Conservation (phyloP, 2,888 invertebrate genomes). For the Noctua comes region DNA sequence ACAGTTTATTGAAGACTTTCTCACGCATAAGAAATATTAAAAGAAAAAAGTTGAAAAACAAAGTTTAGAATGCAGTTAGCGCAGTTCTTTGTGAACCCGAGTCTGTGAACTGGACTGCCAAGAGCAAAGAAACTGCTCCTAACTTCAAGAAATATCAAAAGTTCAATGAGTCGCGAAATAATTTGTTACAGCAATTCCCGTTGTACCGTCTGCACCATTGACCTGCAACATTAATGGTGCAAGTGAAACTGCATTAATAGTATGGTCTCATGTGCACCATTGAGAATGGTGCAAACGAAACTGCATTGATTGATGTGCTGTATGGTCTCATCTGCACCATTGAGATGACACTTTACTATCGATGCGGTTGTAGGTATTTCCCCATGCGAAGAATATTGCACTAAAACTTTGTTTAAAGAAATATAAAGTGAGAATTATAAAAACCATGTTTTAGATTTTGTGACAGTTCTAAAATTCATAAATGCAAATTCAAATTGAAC, state of each 20-base stretch:
- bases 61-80: conserved; percentile 8
- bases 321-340: no score
- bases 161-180: conserved; percentile 12
- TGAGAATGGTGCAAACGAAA: no score
- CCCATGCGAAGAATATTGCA: neutral
- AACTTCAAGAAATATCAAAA: conserved; percentile 16
- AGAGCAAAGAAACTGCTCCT: neutral
- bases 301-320: no score
- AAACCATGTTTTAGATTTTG: neutral
- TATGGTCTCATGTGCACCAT: no score
- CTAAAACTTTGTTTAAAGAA: neutral
- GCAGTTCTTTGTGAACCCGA: neutral
- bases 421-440: neutral
- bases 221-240: no score
- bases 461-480: neutral
- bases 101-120: neutral
- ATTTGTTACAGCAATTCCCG: neutral
- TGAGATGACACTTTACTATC: no score
- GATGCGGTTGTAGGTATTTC: no score
- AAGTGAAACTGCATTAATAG: no score
- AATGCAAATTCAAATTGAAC: neutral
- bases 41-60: neutral
- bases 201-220: no score
- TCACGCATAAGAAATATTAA: neutral
- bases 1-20: neutral